Evolutionary conservation across 1,140 invertebrate species (phyloP).

Genomic region (Lethrus apterus): DNA sequence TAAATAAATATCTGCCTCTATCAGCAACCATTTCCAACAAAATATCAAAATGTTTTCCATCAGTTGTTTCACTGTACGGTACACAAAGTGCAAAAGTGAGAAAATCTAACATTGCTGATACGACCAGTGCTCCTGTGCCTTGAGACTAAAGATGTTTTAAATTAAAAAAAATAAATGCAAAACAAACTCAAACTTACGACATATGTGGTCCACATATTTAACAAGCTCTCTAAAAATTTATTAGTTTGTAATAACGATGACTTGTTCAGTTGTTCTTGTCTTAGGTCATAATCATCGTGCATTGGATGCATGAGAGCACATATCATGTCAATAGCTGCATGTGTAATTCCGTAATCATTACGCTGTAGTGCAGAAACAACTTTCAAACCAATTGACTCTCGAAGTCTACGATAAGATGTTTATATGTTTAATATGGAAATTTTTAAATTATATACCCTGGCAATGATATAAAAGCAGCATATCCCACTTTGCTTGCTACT

Average conservation of each 20-base stretch:
- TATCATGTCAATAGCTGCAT: slow-evolving; percentile 94
- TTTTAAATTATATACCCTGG: slow-evolving; percentile 56
- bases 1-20: slow-evolving; percentile 84
- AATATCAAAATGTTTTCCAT: slow-evolving; percentile 94
- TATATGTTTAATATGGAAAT: slow-evolving; percentile 5
- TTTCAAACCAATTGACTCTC: slow-evolving; percentile 88
- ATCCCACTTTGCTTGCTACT: slow-evolving; percentile 95
- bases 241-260: slow-evolving; percentile 87
- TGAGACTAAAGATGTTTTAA: slow-evolving; percentile 53
- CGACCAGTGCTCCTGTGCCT: slow-evolving; percentile 70
- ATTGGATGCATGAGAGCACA: slow-evolving; percentile 98
- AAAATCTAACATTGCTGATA: slow-evolving; percentile 96
- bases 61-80: slow-evolving; percentile 98
- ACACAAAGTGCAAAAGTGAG: slow-evolving; percentile 97
- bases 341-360: slow-evolving; percentile 83
- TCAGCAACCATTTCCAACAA: slow-evolving; percentile 90
- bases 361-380: slow-evolving; percentile 86
- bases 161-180: background rate
- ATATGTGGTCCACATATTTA: slow-evolving; percentile 94
- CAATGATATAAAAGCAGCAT: slow-evolving; percentile 88
- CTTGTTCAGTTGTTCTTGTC: slow-evolving; percentile 98
- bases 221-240: slow-evolving; percentile 85
- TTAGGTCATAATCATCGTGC: slow-evolving; percentile 90
- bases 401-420: slow-evolving; percentile 56
- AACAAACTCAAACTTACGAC: slow-evolving; percentile 61